Conservation (phyloP, 2,797 vertebrate genomes). For the Craterocephalus amniculus region DNA sequence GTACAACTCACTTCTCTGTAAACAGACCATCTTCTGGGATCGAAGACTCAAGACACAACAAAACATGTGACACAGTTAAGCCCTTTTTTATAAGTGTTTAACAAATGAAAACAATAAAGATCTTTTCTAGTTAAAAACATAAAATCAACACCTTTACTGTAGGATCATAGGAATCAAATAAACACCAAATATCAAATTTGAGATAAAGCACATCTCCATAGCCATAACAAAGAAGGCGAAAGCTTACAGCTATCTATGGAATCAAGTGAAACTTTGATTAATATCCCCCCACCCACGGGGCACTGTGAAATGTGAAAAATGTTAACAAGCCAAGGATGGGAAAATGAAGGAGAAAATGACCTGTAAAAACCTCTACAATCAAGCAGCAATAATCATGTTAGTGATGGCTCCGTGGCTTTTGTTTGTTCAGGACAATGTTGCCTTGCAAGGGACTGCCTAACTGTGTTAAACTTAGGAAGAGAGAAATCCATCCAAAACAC, state of each 20-base stretch:
- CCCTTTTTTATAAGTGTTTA: neutral
- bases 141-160: neutral
- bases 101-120: neutral
- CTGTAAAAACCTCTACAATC: neutral
- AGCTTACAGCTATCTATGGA: neutral
- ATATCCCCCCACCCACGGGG: no score
- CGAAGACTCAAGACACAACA: no score
- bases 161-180: neutral
- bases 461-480: neutral
- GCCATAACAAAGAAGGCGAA: neutral
- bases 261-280: neutral
- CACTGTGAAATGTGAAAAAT: neutral
- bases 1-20: neutral
- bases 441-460: neutral
- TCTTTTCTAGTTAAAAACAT: neutral
- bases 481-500: neutral
- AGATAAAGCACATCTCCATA: neutral
- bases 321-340: neutral
- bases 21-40: neutral
- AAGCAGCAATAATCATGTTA: conserved; percentile 11
- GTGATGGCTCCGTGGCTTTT: conserved; percentile 26
- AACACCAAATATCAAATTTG: neutral
- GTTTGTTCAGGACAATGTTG: conserved; percentile 9
- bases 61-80: no score
- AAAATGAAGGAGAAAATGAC: neutral